Evolutionary conservation across 1,140 invertebrate genomes (phyloP).

Genomic region (Potamilus streckersoni): DNA sequence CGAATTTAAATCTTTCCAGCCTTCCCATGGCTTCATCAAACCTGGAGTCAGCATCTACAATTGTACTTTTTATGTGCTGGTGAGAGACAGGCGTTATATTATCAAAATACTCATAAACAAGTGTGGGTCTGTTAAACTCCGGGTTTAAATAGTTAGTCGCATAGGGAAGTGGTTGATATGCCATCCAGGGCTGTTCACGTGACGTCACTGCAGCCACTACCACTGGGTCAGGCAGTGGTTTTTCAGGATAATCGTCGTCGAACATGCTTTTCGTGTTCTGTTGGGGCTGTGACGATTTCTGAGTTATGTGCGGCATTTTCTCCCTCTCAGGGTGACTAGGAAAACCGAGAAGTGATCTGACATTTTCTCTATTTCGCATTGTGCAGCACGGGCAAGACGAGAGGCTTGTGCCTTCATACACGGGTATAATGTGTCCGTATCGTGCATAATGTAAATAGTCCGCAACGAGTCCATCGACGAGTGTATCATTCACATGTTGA

Average conservation of each 20-base stretch:
- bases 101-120: constrained; percentile 34
- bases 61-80: constrained; percentile 22
- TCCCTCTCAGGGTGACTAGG: constrained; percentile 17
- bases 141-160: constrained; percentile 51
- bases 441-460: constrained; percentile 53
- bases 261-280: constrained; percentile 11
- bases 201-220: constrained; percentile 10
- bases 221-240: constrained; percentile 3
- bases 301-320: not conserved
- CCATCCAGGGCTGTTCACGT: constrained; percentile 36
- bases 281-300: constrained; percentile 7
- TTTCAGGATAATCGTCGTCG: constrained; percentile 10
- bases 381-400: constrained; percentile 49
- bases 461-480: constrained; percentile 52
- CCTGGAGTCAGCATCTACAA: constrained; percentile 45
- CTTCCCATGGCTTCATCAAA: constrained; percentile 52
- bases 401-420: constrained; percentile 41
- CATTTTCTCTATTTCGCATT: constrained; percentile 50
- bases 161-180: constrained; percentile 48
- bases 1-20: constrained; percentile 22
- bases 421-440: constrained; percentile 48
- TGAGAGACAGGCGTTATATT: constrained; percentile 11
- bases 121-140: constrained; percentile 52
- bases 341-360: constrained; percentile 36
- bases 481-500: constrained; percentile 32